A percentile compares a stretch with the other conserved stretches of the same genome.
Evolutionary conservation across 2,797 vertebrate species (phyloP).

Genomic region (Thaleichthys pacificus): DNA sequence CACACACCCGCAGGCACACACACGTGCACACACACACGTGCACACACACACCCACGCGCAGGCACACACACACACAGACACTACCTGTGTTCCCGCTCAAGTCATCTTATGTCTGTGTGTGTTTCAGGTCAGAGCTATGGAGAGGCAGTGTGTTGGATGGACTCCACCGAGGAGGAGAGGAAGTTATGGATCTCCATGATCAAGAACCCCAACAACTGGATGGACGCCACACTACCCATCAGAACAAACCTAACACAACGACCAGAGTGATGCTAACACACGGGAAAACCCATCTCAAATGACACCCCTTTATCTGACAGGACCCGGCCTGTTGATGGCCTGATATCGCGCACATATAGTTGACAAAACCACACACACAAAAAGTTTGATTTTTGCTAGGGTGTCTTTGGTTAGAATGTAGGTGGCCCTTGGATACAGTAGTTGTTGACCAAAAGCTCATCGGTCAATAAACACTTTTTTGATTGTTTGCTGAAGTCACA

Average conservation of each 20-base stretch:
- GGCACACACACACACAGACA: too few relatives aligned
- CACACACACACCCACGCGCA: too few relatives aligned
- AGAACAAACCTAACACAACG: constrained; percentile 82
- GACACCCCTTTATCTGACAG: constrained; percentile 6
- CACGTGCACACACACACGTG: neutral
- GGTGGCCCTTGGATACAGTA: too few relatives aligned
- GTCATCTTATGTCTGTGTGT: constrained; percentile 9
- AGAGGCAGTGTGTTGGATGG: constrained; percentile 90
- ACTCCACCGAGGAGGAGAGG: constrained; percentile 88
- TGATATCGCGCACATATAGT: neutral
- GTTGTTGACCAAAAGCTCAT: too few relatives aligned
- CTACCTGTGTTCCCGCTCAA: neutral
- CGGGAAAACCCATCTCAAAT: neutral
- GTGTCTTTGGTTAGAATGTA: too few relatives aligned
- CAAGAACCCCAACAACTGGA: constrained; percentile 81
- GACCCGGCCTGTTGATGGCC: neutral
- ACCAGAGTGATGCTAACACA: constrained; percentile 37
- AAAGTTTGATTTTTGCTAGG: too few relatives aligned
- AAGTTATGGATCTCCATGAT: constrained; percentile 83
- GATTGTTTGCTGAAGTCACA: too few relatives aligned
- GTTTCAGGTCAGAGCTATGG: constrained; percentile 89
- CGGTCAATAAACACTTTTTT: too few relatives aligned
- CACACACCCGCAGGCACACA: neutral
- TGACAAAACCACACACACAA: neutral
- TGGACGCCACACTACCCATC: constrained; percentile 83